phyloP scores from a whole-genome alignment of 2,888 invertebrate genomes.

The Cactoblastis cactorum region DNA sequence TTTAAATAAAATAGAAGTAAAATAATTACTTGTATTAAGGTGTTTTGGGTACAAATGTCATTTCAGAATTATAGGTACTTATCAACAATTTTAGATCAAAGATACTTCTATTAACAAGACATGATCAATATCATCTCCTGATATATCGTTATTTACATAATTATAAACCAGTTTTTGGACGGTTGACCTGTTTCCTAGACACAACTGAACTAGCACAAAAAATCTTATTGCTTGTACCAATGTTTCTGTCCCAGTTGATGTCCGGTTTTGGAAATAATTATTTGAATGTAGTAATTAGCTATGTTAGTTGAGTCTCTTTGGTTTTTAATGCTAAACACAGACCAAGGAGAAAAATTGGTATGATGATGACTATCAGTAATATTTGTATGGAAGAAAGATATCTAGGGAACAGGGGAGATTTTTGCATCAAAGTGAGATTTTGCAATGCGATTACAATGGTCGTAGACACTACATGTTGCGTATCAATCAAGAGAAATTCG shows the following conservation, averaged over 20 bases:
- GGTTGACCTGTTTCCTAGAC: conserved; percentile 45
- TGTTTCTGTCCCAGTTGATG: conserved; percentile 47
- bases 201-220: conserved; percentile 35
- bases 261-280: conserved; percentile 57
- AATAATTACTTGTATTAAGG: too few species aligned
- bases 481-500: too few species aligned
- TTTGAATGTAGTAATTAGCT: not conserved
- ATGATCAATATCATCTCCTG: conserved; percentile 27
- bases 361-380: too few species aligned
- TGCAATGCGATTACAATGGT: too few species aligned
- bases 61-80: not conserved
- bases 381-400: too few species aligned
- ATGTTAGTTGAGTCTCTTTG: not conserved
- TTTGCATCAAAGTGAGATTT: too few species aligned
- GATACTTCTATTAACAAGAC: conserved; percentile 10
- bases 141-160: conserved; percentile 36
- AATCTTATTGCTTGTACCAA: conserved; percentile 44
- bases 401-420: too few species aligned
- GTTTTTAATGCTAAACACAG: too few species aligned
- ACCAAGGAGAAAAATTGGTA: too few species aligned
- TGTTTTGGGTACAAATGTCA: too few species aligned
- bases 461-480: too few species aligned
- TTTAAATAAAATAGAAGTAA: too few species aligned
- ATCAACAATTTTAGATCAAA: conserved; percentile 5
- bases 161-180: conserved; percentile 35